phyloP scores from a whole-genome alignment of 2,113 vertebrate species.

The Notarius lentiginosus region DNA sequence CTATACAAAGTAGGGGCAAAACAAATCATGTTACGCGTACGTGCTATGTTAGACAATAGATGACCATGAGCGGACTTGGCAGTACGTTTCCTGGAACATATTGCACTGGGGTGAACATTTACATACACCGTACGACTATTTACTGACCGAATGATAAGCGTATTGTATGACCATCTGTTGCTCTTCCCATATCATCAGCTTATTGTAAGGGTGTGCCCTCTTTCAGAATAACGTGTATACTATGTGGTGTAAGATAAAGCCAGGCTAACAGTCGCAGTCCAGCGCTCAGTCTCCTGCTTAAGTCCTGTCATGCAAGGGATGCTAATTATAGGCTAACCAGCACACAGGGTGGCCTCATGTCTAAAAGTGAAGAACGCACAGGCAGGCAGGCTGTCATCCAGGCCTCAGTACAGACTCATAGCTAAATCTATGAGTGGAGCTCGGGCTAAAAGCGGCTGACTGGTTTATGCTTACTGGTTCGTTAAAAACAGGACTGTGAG shows the following conservation, averaged over 20 bases:
- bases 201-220: neutral
- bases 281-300: conserved; percentile 3
- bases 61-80: neutral
- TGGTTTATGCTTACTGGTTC: conserved; percentile 25
- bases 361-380: conserved; percentile 51
- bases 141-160: neutral
- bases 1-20: neutral
- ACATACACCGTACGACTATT: neutral
- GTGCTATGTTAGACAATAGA: neutral
- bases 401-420: conserved; percentile 24
- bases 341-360: conserved; percentile 42
- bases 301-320: conserved; percentile 10
- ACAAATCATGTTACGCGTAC: neutral
- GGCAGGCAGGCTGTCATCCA: conserved; percentile 45
- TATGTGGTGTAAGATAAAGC: neutral
- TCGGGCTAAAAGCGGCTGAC: conserved; percentile 36
- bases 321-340: conserved; percentile 48
- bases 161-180: conserved; percentile 7
- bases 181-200: neutral
- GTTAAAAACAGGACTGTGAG: conserved; percentile 24
- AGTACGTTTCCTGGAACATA: neutral
- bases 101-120: neutral
- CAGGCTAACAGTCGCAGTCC: conserved; percentile 2
- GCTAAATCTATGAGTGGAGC: conserved; percentile 27
- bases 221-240: neutral